These are phyloP conservation scores for Cheilosia vulpina DNA, from an alignment of 2,888 invertebrate genomes.

Conservation along the genomic window DNA sequence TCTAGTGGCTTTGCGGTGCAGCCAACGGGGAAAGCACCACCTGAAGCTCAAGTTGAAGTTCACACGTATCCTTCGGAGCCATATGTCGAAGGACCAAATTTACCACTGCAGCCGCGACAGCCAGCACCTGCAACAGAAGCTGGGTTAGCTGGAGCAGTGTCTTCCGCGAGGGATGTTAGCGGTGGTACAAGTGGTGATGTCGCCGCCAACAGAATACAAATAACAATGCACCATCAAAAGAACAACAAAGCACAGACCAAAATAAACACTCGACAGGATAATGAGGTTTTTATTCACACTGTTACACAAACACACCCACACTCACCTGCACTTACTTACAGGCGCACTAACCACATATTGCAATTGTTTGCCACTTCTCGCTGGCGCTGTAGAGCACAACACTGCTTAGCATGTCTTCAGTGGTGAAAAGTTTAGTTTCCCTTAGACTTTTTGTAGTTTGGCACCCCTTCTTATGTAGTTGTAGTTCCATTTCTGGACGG, in stretches of 20 bases:
- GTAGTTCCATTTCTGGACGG: conserved; percentile 12
- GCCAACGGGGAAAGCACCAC: conserved; percentile 39
- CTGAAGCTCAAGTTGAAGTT: conserved; percentile 68
- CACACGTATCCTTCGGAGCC: conserved; percentile 49
- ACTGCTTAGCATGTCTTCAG: conserved; percentile 42
- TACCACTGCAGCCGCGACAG: conserved; percentile 77
- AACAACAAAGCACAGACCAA: conserved; percentile 48
- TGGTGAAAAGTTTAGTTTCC: conserved; percentile 25
- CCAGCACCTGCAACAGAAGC: conserved; percentile 70
- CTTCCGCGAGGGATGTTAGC: conserved; percentile 19
- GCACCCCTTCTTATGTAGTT: conserved; percentile 13
- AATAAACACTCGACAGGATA: conserved; percentile 64
- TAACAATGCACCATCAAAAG: conserved; percentile 44
- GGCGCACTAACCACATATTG: conserved; percentile 24
- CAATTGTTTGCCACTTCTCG: conserved; percentile 35
- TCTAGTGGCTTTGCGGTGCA: conserved; percentile 56
- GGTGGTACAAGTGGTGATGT: conserved; percentile 9
- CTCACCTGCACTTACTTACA: conserved; percentile 20
- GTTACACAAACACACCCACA: conserved; percentile 20
- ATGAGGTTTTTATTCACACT: conserved; percentile 67
- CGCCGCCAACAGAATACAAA: conserved; percentile 41
- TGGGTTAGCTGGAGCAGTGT: conserved; percentile 56
- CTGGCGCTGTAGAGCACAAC: conserved; percentile 6
- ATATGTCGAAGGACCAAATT: conserved; percentile 72
- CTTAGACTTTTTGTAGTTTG: conserved; percentile 16